phyloP scores from a whole-genome alignment of 1,140 invertebrate genomes.

The Aricia agestis region DNA sequence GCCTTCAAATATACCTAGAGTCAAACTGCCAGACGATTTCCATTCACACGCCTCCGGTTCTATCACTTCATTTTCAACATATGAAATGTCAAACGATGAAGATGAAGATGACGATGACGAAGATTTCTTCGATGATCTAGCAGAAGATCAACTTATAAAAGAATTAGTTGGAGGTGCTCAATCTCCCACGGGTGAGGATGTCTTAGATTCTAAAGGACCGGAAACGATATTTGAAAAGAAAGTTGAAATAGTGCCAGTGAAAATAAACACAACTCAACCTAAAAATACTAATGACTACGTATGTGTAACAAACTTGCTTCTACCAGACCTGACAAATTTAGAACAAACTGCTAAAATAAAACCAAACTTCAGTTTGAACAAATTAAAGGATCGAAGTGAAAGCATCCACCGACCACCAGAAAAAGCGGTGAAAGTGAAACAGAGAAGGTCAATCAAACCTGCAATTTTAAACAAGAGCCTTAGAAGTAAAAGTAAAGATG shows the following conservation, averaged over 20 bases:
- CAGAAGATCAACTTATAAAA: slow-evolving; percentile 60
- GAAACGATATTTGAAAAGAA: slow-evolving; percentile 64
- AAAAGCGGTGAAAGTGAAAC: slow-evolving; percentile 60
- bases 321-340: slow-evolving; percentile 53
- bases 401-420: slow-evolving; percentile 62
- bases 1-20: slow-evolving; percentile 47
- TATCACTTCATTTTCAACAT: slow-evolving; percentile 59
- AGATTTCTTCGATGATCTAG: slow-evolving; percentile 49
- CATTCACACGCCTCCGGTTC: slow-evolving; percentile 56
- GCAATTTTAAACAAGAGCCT: slow-evolving; percentile 46
- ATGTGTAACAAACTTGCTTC: slow-evolving; percentile 50
- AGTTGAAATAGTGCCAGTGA: slow-evolving; percentile 65
- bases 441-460: slow-evolving; percentile 48
- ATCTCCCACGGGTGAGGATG: slow-evolving; percentile 58
- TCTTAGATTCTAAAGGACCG: slow-evolving; percentile 71
- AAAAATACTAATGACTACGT: slow-evolving; percentile 59
- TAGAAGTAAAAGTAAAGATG: slow-evolving; percentile 43
- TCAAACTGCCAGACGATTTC: slow-evolving; percentile 61
- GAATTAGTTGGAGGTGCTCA: slow-evolving; percentile 64
- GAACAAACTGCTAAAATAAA: slow-evolving; percentile 67
- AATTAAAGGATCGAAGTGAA: slow-evolving; percentile 62
- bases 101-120: slow-evolving; percentile 56
- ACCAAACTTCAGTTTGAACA: slow-evolving; percentile 65
- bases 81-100: slow-evolving; percentile 56
- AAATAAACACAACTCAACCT: slow-evolving; percentile 50